These are phyloP conservation scores for Apogon hyalosoma DNA, from an alignment of 2,797 vertebrate species.

Conservation along the genomic window DNA sequence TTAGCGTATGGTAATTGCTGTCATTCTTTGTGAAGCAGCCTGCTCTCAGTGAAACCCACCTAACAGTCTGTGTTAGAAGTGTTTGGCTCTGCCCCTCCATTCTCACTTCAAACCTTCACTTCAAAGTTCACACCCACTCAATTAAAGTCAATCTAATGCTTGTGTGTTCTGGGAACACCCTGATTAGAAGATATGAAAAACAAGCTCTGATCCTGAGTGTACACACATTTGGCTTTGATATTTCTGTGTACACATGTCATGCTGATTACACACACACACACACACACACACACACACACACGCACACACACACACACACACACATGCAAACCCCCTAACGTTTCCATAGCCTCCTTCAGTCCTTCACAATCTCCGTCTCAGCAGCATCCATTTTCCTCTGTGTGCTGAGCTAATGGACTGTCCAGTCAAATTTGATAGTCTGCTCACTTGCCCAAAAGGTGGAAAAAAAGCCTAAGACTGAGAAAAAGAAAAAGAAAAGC, in stretches of 20 bases:
- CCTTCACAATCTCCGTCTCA: slow-evolving; percentile 39
- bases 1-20: slow-evolving; percentile 47
- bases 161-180: slow-evolving; percentile 50
- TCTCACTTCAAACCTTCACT: slow-evolving; percentile 35
- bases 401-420: slow-evolving; percentile 55
- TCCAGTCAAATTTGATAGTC: slow-evolving; percentile 45
- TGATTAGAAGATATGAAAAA: slow-evolving; percentile 54
- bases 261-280: slow-evolving; percentile 15
- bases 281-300: neutral
- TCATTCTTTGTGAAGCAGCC: slow-evolving; percentile 41
- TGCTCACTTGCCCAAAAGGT: slow-evolving; percentile 20
- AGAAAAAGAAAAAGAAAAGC: slow-evolving; percentile 21
- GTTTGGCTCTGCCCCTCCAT: slow-evolving; percentile 26
- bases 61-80: slow-evolving; percentile 13
- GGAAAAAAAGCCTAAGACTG: slow-evolving; percentile 11
- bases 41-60: slow-evolving; percentile 16
- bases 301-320: neutral
- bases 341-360: slow-evolving; percentile 43
- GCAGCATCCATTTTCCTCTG: slow-evolving; percentile 21
- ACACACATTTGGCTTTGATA: slow-evolving; percentile 28
- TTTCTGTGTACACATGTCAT: neutral
- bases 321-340: neutral
- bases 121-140: slow-evolving; percentile 50
- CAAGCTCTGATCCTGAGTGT: neutral
- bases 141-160: slow-evolving; percentile 55